Conservation (phyloP, 2,888 invertebrate genomes). For the Taenaris catops region DNA sequence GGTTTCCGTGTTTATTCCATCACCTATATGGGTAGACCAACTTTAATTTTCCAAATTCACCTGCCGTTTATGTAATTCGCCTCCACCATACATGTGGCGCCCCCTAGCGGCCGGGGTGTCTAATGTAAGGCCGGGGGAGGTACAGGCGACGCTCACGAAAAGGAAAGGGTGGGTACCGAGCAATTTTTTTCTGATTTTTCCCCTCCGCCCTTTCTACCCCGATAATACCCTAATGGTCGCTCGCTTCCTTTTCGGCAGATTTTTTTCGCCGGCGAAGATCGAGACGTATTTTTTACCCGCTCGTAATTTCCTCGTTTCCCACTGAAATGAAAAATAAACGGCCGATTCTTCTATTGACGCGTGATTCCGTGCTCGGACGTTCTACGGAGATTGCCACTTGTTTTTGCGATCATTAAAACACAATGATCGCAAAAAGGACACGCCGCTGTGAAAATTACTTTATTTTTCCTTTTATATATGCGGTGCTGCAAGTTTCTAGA, state of each 20-base stretch:
- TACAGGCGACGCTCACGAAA: constrained; percentile 67
- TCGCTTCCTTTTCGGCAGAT: constrained; percentile 73
- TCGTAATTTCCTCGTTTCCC: constrained; percentile 70
- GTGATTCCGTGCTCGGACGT: constrained; percentile 37
- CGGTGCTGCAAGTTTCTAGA: no score
- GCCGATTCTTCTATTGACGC: constrained; percentile 48
- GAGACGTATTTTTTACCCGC: constrained; percentile 70
- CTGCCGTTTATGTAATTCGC: constrained; percentile 71
- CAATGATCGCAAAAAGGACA: constrained; percentile 17
- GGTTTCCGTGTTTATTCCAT: no score
- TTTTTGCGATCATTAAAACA: constrained; percentile 25
- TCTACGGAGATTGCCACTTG: constrained; percentile 28
- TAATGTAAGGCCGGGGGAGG: constrained; percentile 61
- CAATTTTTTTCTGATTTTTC: constrained; percentile 75
- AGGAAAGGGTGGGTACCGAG: constrained; percentile 72
- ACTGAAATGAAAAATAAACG: constrained; percentile 63
- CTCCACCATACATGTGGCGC: constrained; percentile 55
- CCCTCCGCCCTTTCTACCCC: constrained; percentile 63
- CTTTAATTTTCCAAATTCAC: constrained; percentile 78
- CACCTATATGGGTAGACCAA: no score
- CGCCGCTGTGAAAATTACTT: constrained; percentile 15
- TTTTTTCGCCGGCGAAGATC: constrained; percentile 65
- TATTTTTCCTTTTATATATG: constrained; percentile 12
- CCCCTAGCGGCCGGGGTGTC: constrained; percentile 51
- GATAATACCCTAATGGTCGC: constrained; percentile 79